These are phyloP conservation scores for Noctua janthe DNA, from an alignment of 2,888 invertebrate genomes.

Conservation along the genomic window DNA sequence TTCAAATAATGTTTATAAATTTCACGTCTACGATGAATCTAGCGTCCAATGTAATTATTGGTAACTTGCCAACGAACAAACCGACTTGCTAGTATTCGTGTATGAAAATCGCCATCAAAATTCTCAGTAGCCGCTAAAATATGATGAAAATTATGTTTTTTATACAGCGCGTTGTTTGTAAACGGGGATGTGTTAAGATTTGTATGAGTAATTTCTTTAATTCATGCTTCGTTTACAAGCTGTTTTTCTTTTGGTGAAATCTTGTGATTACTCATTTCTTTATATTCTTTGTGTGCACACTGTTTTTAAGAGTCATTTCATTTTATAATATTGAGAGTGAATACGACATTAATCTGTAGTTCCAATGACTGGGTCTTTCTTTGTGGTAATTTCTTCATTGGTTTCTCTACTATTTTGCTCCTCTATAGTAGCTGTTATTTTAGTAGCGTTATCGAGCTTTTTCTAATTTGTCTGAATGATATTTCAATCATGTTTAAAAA, in stretches of 20 bases:
- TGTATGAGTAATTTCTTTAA: constrained; percentile 38
- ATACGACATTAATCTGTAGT: not conserved
- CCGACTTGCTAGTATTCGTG: constrained; percentile 27
- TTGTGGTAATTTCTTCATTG: not conserved
- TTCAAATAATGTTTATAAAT: constrained; percentile 45
- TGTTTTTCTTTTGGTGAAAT: constrained; percentile 12
- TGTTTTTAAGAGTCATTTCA: constrained; percentile 6
- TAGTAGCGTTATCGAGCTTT: not conserved
- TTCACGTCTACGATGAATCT: constrained; percentile 22
- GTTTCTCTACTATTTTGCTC: not conserved
- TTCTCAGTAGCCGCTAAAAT: constrained; percentile 18
- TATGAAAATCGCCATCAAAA: constrained; percentile 22
- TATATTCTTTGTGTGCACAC: constrained; percentile 3
- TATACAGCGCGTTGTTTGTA: constrained; percentile 35
- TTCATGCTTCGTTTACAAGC: constrained; percentile 14
- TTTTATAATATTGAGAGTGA: not conserved
- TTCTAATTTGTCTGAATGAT: not conserved
- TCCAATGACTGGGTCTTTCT: not conserved
- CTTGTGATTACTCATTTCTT: constrained; percentile 13
- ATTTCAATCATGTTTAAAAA: not conserved
- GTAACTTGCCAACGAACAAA: constrained; percentile 47
- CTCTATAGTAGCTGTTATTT: not conserved
- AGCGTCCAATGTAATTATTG: constrained; percentile 45
- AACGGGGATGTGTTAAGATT: constrained; percentile 25
- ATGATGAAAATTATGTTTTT: constrained; percentile 32